Evolutionary conservation across 2,797 vertebrate genomes (phyloP).

Genomic region (Sebastes steindachneri): DNA sequence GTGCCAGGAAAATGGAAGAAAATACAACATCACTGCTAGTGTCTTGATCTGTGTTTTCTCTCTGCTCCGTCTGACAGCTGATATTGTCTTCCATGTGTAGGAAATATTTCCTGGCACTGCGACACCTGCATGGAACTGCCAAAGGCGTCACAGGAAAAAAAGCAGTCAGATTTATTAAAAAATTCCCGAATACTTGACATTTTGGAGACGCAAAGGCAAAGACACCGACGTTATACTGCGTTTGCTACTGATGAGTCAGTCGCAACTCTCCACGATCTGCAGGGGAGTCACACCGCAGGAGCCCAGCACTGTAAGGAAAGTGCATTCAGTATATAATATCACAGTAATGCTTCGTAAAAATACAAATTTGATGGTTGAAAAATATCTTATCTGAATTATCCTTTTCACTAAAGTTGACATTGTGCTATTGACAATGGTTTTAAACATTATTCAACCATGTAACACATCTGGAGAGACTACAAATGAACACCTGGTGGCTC

Average conservation of each 20-base stretch:
- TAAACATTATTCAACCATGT: background rate
- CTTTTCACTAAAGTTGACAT: background rate
- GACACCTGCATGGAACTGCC: constrained; percentile 34
- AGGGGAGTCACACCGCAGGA: constrained; percentile 1
- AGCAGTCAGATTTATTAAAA: constrained; percentile 31
- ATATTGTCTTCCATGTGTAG: constrained; percentile 25
- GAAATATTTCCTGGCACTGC: constrained; percentile 37
- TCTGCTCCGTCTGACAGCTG: constrained; percentile 36
- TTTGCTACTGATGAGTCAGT: constrained; percentile 40
- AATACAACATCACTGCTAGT: constrained; percentile 3
- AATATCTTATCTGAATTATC: background rate
- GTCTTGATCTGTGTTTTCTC: constrained; percentile 27
- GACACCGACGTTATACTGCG: constrained; percentile 10
- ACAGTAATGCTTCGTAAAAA: background rate
- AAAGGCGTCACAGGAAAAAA: background rate
- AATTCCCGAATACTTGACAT: constrained; percentile 26
- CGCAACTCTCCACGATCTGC: background rate
- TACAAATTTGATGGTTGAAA: background rate
- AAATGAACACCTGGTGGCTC: constrained; percentile 2
- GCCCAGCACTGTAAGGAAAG: background rate
- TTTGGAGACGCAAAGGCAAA: constrained; percentile 22
- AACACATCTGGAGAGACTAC: background rate
- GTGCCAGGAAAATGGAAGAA: constrained; percentile 3
- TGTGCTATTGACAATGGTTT: background rate
- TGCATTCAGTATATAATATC: background rate